Evolutionary conservation across 2,113 vertebrate species (phyloP).

Genomic region (Regulus satrapa): DNA sequence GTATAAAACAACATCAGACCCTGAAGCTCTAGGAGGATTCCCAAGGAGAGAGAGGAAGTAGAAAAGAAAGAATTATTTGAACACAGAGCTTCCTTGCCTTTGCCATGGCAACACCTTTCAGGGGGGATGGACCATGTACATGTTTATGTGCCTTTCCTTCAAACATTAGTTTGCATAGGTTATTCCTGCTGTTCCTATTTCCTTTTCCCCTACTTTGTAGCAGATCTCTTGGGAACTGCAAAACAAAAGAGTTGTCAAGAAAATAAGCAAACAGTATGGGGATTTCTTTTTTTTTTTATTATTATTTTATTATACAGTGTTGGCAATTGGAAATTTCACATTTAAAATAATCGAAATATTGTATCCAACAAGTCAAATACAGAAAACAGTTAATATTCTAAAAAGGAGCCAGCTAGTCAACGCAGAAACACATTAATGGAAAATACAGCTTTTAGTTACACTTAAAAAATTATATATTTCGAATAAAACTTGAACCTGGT

Average conservation of each 20-base stretch:
- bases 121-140: neutral
- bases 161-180: neutral
- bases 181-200: neutral
- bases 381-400: constrained; percentile 82
- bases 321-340: constrained; percentile 66
- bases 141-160: constrained; percentile 10
- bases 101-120: neutral
- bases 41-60: neutral
- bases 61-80: neutral
- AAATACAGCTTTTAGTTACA: constrained; percentile 83
- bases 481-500: constrained; percentile 73
- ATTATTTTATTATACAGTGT: constrained; percentile 67
- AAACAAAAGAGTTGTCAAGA: neutral
- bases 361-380: constrained; percentile 86
- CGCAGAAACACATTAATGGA: constrained; percentile 78
- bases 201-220: neutral
- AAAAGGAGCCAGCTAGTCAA: constrained; percentile 73
- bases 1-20: neutral
- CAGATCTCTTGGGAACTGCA: neutral
- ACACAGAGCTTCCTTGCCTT: constrained; percentile 25
- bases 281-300: neutral
- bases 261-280: neutral
- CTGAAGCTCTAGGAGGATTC: neutral
- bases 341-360: constrained; percentile 73
- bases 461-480: constrained; percentile 78